Percentiles rank a stretch among this genome's conserved stretches.
These are phyloP conservation scores for Ageneiosus marmoratus DNA, from an alignment of 2,113 vertebrate species.

Conservation along the genomic window DNA sequence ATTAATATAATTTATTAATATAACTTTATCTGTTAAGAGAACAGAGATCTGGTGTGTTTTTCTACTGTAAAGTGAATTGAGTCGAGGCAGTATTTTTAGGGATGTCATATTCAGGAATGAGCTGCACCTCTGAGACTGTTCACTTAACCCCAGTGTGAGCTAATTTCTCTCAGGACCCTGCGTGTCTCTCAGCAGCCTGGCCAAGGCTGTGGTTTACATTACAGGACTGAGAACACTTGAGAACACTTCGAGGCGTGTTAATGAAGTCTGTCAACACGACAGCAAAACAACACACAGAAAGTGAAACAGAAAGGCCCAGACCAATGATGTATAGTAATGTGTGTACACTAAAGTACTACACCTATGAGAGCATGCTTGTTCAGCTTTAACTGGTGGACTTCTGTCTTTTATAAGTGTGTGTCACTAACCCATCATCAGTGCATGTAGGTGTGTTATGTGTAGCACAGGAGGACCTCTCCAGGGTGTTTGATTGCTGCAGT, in stretches of 20 bases:
- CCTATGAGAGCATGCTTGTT: neutral
- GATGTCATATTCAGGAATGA: neutral
- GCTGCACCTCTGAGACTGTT: conserved; percentile 21
- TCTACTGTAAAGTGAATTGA: neutral
- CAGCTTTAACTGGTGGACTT: neutral
- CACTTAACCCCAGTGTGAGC: conserved; percentile 30
- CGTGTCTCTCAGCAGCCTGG: conserved; percentile 32
- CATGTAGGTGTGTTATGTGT: neutral
- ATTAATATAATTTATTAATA: neutral
- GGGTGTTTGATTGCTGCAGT: conserved; percentile 36
- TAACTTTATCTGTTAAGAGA: neutral
- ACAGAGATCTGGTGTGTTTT: neutral
- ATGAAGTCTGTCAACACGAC: conserved; percentile 24
- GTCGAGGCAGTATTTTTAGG: neutral
- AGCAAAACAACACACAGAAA: neutral
- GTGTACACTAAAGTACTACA: neutral
- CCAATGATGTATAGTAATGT: neutral
- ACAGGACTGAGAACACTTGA: conserved; percentile 7
- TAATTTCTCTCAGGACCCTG: conserved; percentile 27
- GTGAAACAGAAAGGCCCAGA: conserved; percentile 7
- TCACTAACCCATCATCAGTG: neutral
- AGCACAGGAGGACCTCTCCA: conserved; percentile 34
- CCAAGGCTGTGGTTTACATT: conserved; percentile 31
- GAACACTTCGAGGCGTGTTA: conserved; percentile 41
- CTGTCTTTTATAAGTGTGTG: neutral